Evolutionary conservation across 1,140 invertebrate species (phyloP), one percentile per base, ranked within the genome.

Genomic region (Drosophila seguyi): DNA sequence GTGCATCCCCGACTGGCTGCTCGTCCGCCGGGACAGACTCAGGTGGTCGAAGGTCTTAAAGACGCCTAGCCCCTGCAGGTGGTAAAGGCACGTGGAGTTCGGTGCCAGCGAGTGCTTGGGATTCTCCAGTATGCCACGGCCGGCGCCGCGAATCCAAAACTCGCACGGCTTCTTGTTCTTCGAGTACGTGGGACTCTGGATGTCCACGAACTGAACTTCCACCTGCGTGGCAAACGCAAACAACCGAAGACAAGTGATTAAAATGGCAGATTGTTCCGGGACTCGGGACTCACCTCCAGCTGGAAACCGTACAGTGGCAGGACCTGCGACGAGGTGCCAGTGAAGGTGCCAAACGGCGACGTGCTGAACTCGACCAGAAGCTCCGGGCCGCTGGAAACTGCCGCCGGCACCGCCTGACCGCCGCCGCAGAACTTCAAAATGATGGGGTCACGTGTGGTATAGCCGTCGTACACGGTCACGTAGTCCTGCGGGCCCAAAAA

Each of bases 351-450:
- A 93, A 96, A 97, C 4, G 97, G 96, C 25, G 97, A 97, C n/a
- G 97, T 97, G 63, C 96, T 97, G 92, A 98, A 97, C 93, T 98
- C 97, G 27, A 98, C 97, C 47, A 98, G 93, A 65, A 98, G 94
- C 91, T 98, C 97, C 41, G 96, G 96, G 0, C 97, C 96, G 87
- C 96, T 97, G 58, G 97, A 97, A 62, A 96, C 95, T 16, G 96
- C 95, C 83, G 96, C 95, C 1, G 97, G 97, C 31, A 98, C 95
- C 1, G 96, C 94, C 79, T 96, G 95, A 39, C 97, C 97, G 38
- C 96, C 96, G 3, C 97, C 97, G 88, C 97, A 98, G 92, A 98
- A 98, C 93, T 97, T 97, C 68, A 98, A 93, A 73, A 98, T 96
- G 63, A 98, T 95, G 6, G 97, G 97, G 93, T 98, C 97, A 77